Evolutionary conservation across 1,140 invertebrate genomes (phyloP).

Genomic region (Psilanteris sp.): DNA sequence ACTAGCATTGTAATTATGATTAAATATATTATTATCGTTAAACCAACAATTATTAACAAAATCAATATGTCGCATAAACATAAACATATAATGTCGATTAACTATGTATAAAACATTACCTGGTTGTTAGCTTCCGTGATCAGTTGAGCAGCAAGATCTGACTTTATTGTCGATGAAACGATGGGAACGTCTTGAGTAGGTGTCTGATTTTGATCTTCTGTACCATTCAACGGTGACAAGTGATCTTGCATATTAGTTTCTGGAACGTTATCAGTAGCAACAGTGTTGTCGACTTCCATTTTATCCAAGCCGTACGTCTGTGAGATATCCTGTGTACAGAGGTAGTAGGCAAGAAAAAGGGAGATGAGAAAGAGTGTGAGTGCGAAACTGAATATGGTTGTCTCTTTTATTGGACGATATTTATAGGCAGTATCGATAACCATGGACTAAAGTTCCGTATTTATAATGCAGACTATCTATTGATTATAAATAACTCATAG

Average conservation of each 20-base stretch:
- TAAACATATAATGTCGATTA: not conserved
- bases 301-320: slow-evolving; percentile 78
- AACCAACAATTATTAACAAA: too few relatives aligned
- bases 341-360: not conserved
- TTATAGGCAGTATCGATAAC: slow-evolving; percentile 48
- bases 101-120: slow-evolving; percentile 18
- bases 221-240: slow-evolving; percentile 45
- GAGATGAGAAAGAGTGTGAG: slow-evolving; percentile 11
- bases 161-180: slow-evolving; percentile 13
- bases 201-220: slow-evolving; percentile 41
- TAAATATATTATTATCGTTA: too few relatives aligned
- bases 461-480: slow-evolving; percentile 47
- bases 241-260: slow-evolving; percentile 53
- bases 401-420: slow-evolving; percentile 38
- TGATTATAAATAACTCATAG: slow-evolving; percentile 45
- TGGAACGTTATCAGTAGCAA: slow-evolving; percentile 6
- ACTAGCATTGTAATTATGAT: too few relatives aligned
- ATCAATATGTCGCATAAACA: not conserved
- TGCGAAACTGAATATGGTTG: slow-evolving; percentile 12
- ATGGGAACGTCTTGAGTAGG: slow-evolving; percentile 7
- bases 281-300: slow-evolving; percentile 65
- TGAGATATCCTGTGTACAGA: slow-evolving; percentile 72
- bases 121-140: slow-evolving; percentile 22
- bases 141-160: slow-evolving; percentile 8
- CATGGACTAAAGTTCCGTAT: slow-evolving; percentile 12